Evolutionary conservation across 2,888 invertebrate species (phyloP).

Genomic region (Drosophila meridiana): DNA sequence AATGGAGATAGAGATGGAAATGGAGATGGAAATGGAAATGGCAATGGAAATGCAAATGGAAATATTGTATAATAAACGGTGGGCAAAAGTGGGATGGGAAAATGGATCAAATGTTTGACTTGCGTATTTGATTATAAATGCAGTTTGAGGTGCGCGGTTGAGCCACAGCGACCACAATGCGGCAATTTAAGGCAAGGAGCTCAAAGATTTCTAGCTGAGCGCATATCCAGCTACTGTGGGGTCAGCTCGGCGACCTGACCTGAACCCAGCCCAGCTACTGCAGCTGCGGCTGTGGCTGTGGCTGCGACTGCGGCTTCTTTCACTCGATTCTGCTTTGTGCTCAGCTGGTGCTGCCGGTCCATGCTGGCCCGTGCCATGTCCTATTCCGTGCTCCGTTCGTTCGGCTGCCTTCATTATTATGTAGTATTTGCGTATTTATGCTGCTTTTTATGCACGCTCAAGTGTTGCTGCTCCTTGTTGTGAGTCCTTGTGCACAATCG

Average conservation of each 20-base stretch:
- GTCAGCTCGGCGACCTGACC: neutral
- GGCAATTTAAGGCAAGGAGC: constrained; percentile 32
- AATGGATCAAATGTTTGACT: constrained; percentile 62
- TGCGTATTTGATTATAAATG: constrained; percentile 60
- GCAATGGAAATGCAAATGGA: constrained; percentile 1
- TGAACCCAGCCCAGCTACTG: neutral
- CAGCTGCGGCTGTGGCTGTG: neutral
- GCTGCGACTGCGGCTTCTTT: neutral
- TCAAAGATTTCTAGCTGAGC: constrained; percentile 7
- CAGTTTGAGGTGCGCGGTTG: constrained; percentile 48
- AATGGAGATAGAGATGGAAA: constrained; percentile 25
- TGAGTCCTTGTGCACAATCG: constrained; percentile 38
- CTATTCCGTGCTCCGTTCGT: neutral
- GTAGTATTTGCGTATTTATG: constrained; percentile 67
- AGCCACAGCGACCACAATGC: constrained; percentile 29
- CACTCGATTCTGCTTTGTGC: constrained; percentile 3
- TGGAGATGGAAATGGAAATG: constrained; percentile 25
- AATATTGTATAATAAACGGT: constrained; percentile 57
- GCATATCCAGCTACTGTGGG: neutral
- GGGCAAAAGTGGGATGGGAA: neutral
- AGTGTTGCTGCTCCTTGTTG: constrained; percentile 28
- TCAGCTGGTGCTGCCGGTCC: no score
- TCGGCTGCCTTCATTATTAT: constrained; percentile 54
- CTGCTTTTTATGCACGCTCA: constrained; percentile 58
- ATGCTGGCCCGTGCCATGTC: neutral